Evolutionary conservation across 2,797 vertebrate genomes (phyloP).

Genomic region (Podargus strigoides): DNA sequence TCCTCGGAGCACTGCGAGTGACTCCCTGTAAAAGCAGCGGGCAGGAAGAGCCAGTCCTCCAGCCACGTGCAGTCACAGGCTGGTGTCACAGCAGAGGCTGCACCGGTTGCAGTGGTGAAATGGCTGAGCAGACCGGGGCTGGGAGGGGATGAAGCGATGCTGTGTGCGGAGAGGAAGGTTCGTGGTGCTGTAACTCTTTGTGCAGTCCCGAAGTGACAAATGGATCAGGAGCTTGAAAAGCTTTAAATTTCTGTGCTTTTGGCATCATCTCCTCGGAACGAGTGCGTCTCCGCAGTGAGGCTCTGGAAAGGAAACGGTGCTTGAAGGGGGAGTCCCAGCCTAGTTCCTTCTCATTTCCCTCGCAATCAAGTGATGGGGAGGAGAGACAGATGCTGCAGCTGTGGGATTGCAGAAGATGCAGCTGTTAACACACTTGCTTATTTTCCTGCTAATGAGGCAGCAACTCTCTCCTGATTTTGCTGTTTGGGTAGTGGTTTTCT

Average conservation of each 20-base stretch:
- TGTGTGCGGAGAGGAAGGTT: accelerated
- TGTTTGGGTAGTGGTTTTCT: slow-evolving; percentile 2
- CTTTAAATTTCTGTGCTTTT: slow-evolving; percentile 7
- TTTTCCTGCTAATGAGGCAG: slow-evolving; percentile 50
- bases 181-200: not conserved
- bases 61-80: not conserved
- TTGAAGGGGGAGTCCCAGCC: slow-evolving; percentile 32
- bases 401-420: slow-evolving; percentile 44
- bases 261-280: not conserved
- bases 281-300: not conserved
- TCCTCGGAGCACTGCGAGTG: not conserved
- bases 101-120: not conserved
- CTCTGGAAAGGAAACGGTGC: slow-evolving; percentile 30
- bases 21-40: not conserved
- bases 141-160: not conserved
- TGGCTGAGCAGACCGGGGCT: not conserved
- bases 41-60: not conserved
- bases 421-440: slow-evolving; percentile 54
- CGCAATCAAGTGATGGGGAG: slow-evolving; percentile 18
- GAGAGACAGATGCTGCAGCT: slow-evolving; percentile 65
- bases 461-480: slow-evolving; percentile 36
- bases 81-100: not conserved
- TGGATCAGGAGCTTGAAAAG: slow-evolving; percentile 13
- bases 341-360: slow-evolving; percentile 45
- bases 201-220: not conserved